Percentiles rank a stretch among this genome's conserved stretches.
Evolutionary conservation across 1,140 invertebrate genomes (phyloP).

Genomic region (Saccostrea cuccullata): DNA sequence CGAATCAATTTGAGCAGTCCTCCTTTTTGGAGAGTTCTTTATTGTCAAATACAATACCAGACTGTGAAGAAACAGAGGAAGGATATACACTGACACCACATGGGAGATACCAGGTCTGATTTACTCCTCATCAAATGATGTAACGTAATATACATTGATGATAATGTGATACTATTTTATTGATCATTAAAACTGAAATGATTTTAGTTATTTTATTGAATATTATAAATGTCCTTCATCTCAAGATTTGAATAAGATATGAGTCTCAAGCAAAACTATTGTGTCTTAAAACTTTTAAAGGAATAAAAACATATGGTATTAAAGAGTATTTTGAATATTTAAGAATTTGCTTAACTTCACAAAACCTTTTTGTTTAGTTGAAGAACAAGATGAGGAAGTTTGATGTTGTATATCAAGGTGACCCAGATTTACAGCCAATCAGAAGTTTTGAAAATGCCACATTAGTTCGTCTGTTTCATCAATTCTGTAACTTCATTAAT

Average conservation of each 20-base stretch:
- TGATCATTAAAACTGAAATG: too few relatives aligned
- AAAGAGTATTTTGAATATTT: too few relatives aligned
- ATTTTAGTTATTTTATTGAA: too few relatives aligned
- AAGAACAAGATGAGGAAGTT: constrained; percentile 72
- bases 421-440: constrained; percentile 90
- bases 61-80: constrained; percentile 63
- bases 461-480: constrained; percentile 86
- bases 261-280: too few relatives aligned
- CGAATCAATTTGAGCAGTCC: constrained; percentile 1
- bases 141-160: not conserved
- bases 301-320: too few relatives aligned
- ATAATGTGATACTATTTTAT: not conserved
- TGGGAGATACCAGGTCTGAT: constrained; percentile 70
- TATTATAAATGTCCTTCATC: too few relatives aligned
- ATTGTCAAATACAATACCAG: constrained; percentile 52
- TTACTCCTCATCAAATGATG: constrained; percentile 35
- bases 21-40: not conserved
- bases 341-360: not conserved
- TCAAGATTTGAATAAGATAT: too few relatives aligned
- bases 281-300: too few relatives aligned
- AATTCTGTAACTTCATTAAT: constrained; percentile 85
- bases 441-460: constrained; percentile 86
- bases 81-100: constrained; percentile 66
- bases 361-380: constrained; percentile 67
- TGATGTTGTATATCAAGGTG: constrained; percentile 84